Conservation (phyloP, 2,888 invertebrate species). For the Phaonia tiefii region DNA sequence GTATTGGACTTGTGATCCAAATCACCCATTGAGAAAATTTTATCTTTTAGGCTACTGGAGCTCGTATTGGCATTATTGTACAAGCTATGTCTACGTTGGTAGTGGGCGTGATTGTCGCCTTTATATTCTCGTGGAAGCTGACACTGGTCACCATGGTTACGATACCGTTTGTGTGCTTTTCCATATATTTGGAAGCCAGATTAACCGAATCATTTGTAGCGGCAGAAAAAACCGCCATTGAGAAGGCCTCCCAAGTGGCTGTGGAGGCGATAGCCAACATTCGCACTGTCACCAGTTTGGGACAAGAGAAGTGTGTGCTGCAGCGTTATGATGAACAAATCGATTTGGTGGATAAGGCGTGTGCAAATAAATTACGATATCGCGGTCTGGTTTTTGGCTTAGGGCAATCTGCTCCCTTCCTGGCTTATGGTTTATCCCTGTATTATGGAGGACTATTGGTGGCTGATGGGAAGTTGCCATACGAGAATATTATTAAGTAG, state of each 20-base stretch:
- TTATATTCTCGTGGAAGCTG: slow-evolving; percentile 87
- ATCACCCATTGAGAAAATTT: slow-evolving; percentile 22
- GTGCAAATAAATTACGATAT: slow-evolving; percentile 83
- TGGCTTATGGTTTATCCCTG: slow-evolving; percentile 87
- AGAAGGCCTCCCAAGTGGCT: slow-evolving; percentile 86
- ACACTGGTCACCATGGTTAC: slow-evolving; percentile 85
- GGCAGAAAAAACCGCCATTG: slow-evolving; percentile 84
- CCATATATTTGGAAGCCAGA: slow-evolving; percentile 85
- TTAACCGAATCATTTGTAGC: slow-evolving; percentile 84
- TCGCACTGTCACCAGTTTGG: slow-evolving; percentile 86
- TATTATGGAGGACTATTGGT: slow-evolving; percentile 88
- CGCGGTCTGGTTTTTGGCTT: slow-evolving; percentile 87
- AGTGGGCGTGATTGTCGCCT: slow-evolving; percentile 84
- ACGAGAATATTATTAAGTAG: slow-evolving; percentile 87
- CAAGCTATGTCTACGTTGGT: slow-evolving; percentile 85
- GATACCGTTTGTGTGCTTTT: slow-evolving; percentile 85
- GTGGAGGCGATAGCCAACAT: slow-evolving; percentile 89
- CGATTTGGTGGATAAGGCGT: slow-evolving; percentile 81
- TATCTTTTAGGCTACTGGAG: slow-evolving; percentile 86
- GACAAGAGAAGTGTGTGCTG: slow-evolving; percentile 84
- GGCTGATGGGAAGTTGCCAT: slow-evolving; percentile 83
- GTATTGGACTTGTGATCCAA: no score
- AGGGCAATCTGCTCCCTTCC: slow-evolving; percentile 86
- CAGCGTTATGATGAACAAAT: slow-evolving; percentile 83
- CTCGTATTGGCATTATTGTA: slow-evolving; percentile 85